Evolutionary conservation across 2,113 vertebrate genomes (phyloP).

Genomic region (Apodemus sylvaticus): DNA sequence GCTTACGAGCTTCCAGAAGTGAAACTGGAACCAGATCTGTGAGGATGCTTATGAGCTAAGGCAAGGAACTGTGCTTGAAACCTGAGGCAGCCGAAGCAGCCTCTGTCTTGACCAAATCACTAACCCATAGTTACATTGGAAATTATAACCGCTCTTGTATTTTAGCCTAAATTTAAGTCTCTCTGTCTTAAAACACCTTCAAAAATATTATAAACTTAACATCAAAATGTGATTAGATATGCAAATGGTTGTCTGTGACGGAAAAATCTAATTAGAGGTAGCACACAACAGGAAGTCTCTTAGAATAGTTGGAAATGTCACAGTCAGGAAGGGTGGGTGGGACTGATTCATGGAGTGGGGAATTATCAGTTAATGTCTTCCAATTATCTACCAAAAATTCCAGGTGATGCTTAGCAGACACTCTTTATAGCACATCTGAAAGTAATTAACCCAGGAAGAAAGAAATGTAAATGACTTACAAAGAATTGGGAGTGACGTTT

Average conservation of each 20-base stretch:
- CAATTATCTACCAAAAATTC: background rate
- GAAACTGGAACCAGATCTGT: background rate
- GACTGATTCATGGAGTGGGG: background rate
- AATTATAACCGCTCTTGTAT: background rate
- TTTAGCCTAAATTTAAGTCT: slow-evolving; percentile 3
- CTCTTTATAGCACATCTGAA: background rate
- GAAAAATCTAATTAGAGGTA: slow-evolving; percentile 47
- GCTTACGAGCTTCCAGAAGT: background rate
- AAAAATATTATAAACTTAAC: background rate
- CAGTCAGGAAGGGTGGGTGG: background rate
- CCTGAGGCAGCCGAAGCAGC: background rate
- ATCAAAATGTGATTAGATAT: background rate
- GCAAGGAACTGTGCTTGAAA: background rate
- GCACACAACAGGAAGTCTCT: slow-evolving; percentile 44
- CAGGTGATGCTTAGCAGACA: background rate
- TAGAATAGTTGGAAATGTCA: slow-evolving; percentile 47
- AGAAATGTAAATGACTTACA: background rate
- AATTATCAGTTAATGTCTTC: background rate
- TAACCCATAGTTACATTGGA: background rate
- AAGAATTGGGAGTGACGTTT: background rate
- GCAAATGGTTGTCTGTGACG: background rate
- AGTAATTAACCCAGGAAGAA: slow-evolving; percentile 33
- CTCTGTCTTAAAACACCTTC: background rate
- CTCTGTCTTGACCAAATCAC: background rate
- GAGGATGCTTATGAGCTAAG: background rate